Percentiles rank a stretch among this genome's conserved stretches.
These are phyloP conservation scores for Eristalinus sepulchralis DNA, from an alignment of 2,888 invertebrate genomes.

Conservation along the genomic window DNA sequence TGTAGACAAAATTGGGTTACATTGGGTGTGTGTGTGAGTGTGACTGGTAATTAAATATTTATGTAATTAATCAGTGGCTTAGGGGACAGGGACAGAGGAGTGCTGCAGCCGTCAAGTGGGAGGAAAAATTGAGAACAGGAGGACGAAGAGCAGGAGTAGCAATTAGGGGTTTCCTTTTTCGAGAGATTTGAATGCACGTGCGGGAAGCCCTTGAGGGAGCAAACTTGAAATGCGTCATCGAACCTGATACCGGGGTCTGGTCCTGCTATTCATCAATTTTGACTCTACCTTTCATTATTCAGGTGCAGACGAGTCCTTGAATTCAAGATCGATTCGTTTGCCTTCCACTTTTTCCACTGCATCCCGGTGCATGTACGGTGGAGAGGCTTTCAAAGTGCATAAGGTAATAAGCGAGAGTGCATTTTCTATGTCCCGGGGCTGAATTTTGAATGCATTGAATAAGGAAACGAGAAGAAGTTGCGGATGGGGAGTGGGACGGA, in stretches of 20 bases:
- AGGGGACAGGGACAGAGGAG: conserved; percentile 7
- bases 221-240: conserved; percentile 24
- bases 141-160: neutral
- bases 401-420: conserved; percentile 60
- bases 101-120: conserved; percentile 7
- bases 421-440: conserved; percentile 12
- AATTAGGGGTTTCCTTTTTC: neutral
- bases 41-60: conserved; percentile 63
- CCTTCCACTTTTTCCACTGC: neutral
- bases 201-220: neutral
- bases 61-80: conserved; percentile 66
- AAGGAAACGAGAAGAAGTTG: neutral
- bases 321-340: conserved; percentile 35
- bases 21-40: conserved; percentile 22
- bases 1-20: conserved; percentile 62
- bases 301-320: conserved; percentile 46
- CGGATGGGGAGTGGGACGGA: no score
- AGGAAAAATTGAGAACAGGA: conserved; percentile 15
- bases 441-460: neutral
- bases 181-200: neutral
- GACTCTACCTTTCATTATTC: conserved; percentile 32
- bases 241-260: conserved; percentile 8
- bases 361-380: neutral
- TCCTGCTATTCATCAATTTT: conserved; percentile 21
- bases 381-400: conserved; percentile 27